Base-by-base conservation (phyloP, 1,140 invertebrate genomes). In the Drosophila baimaii region DNA sequence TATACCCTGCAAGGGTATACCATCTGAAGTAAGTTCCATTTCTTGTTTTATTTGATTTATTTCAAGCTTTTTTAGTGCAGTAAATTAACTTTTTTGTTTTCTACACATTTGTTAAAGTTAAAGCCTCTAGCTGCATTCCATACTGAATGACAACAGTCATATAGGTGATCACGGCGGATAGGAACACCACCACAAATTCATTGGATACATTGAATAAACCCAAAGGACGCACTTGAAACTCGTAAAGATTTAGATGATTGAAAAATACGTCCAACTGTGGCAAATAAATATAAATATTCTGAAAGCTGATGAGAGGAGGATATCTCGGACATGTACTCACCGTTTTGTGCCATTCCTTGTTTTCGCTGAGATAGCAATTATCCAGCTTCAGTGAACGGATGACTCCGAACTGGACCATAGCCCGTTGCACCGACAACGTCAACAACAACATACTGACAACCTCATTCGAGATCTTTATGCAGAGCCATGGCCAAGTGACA, bases 161-260 rank as follows among this genome's bases (percentile, higher is more conserved):
- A 27, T 81, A 83, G 47, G 75, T 79, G 41, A 79, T 19, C 54
- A 83, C 13, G 2, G 54, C 65, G 4, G 80, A 83, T 2, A 83
- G 21, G 43, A 75, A 83, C 13, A 68, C 25, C 58, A 81, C 31
- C 3, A 81, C 68, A 10, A 83, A 35, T 37, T 76, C 54, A 21
- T 83, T 83, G 13, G 79, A 79, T 5, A 83, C 56, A 7, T 79
- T 62, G 13, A 81, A 81, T 0, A 83, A 29, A 0, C 80, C 80
- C 39, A 81, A 33, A 0, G 79, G 79, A 41, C 65, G 55, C 10
- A 81, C 79, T 2, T 58, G 65, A 64, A 83, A 65, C 21, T 71
- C 64, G 12, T 41, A n/a, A 10, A 71, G 51, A 35, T 75, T 71
- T 3, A 79, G 21, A 12, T 76, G 75, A 12, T 9, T 72, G 10